These are phyloP conservation scores for Hormaphis cornu DNA, from an alignment of 1,140 invertebrate species.

Conservation along the genomic window DNA sequence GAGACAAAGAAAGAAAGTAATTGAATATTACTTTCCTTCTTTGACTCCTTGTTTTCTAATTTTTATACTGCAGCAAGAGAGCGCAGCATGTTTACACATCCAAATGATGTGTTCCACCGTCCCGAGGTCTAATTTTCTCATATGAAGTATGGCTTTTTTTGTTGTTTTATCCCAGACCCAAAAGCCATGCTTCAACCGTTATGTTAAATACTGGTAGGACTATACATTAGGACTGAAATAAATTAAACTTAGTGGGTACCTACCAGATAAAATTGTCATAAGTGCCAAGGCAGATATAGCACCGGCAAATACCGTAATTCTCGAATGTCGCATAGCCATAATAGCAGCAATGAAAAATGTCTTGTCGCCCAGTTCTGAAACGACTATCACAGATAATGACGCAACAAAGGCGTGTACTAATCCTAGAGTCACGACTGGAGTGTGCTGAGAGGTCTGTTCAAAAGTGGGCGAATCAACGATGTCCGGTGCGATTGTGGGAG, in stretches of 20 bases:
- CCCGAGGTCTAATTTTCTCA: no score
- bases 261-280: constrained; percentile 92
- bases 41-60: no score
- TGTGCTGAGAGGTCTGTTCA: constrained; percentile 29
- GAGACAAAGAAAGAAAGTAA: no score
- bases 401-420: constrained; percentile 93
- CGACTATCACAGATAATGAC: constrained; percentile 88
- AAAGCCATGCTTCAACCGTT: no score
- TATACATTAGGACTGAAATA: no score
- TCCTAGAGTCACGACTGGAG: constrained; percentile 46
- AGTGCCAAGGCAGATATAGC: constrained; percentile 83
- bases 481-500: not conserved
- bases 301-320: constrained; percentile 83
- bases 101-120: no score
- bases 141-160: no score
- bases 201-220: no score
- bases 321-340: constrained; percentile 96
- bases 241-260: constrained; percentile 12
- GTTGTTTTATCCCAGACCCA: no score
- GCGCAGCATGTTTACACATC: no score
- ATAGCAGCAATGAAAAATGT: constrained; percentile 99
- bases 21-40: no score
- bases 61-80: no score
- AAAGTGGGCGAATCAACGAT: not conserved
- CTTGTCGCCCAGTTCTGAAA: constrained; percentile 97